Evolutionary conservation across 2,113 vertebrate species (phyloP), one percentile per base, ranked within the genome.

Genomic region (Oplegnathus fasciatus): DNA sequence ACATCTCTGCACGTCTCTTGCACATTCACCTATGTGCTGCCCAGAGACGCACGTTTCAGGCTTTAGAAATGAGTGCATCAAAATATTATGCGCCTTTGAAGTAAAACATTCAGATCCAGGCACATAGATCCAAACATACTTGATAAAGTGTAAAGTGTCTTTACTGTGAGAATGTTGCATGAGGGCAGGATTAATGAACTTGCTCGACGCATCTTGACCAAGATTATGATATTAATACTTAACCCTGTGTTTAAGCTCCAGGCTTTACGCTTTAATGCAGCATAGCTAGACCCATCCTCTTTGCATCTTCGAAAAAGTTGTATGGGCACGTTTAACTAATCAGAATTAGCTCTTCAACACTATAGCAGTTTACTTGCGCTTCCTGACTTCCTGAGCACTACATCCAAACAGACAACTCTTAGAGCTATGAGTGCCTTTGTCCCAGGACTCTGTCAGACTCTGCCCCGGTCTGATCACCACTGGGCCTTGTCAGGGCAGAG

Each of bases 391-490:
- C 34, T 37, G 34, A 37, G 34, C 34, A 37, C 34, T 37, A 4
- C 34, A 70, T 77, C 62, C 17, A 74, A 44, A 71, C 44, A 73
- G 80, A 78, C 17, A 44, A 30, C 32, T 75, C 37, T 48, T 52
- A 30, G 1, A 78, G 40, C 37, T 40, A 7, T 52, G 37, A 74
- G 26, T 69, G 50, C 14, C 52, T 71, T 76, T 87, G 75, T 78
- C 73, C 57, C 34, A 14, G 22, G 32, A 62, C 58, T 82, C 73
- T 64, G 66, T 74, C 44, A 62, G 77, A 65, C 44, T 57, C 42
- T 57, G 34, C 20, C 80, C 55, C 13, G 8, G n/a, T 60, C 75
- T 76, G 70, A 80, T 75, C 82, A 75, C 82, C 58, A 15, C 67
- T 52, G 58, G 34, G 69, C 28, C 57, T 22, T 60, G 55, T 58